Base-by-base conservation (phyloP, 1,140 invertebrate genomes). In the Drosophila pseudoobscura region DNA sequence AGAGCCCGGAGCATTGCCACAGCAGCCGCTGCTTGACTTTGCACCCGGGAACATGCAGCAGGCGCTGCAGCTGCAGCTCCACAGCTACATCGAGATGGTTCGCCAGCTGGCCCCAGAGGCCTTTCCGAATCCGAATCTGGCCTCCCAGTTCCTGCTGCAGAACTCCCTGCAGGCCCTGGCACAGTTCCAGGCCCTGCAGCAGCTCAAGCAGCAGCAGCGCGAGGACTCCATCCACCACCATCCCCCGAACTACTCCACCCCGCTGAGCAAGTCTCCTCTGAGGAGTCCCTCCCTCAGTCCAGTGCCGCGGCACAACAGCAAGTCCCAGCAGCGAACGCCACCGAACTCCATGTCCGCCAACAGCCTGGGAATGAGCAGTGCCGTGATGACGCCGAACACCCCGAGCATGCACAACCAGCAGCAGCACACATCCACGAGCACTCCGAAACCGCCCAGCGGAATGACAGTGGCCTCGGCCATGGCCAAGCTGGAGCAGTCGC, bases 121-220 rank as follows among this genome's bases (percentile, higher is more conserved):
- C 0, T 87, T 87, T 7, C 82, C 83, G 49, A 88, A 87, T 78
- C 82, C 83, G 8, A 83, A 82, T 50, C 44, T 91, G 53, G 87
- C 87, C 41, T 78, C 85, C 1, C 90, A 91, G 57, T 89, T 91
- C 45, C 70, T 91, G 35, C 60, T 91, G 9, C 88, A 91, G 45
- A 91, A 91, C 5, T 91, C 90, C 2, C 63, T 91, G 50, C 96
- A 97, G 82, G 95, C 95, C 1, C 94, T 97, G 62, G 95, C 95
- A 70, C 96, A 96, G 79, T 93, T 96, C 41, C 95, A 96, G 75
- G 96, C 95, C 56, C 92, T 96, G 52, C 95, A 97, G 74, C 96
- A 97, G 85, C 94, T 95, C 55, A 96, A 96, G 61, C 94, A 93
- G 70, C 92, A 93, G 80, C 92, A 68, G 8, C n/a, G 92, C 49